These are phyloP conservation scores for Taxidea taxus DNA, from an alignment of 2,113 vertebrate genomes.

Conservation along the genomic window DNA sequence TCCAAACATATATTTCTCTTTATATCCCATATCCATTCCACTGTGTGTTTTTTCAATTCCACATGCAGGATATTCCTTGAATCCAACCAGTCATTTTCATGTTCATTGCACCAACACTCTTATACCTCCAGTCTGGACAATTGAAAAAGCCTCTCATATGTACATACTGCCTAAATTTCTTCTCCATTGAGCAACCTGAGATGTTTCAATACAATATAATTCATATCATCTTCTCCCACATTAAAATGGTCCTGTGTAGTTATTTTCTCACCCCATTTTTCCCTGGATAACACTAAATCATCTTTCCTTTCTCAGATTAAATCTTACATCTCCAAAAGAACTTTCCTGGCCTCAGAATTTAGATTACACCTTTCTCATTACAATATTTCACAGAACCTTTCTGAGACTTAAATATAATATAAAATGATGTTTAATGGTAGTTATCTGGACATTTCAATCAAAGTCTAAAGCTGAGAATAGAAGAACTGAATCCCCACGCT, in stretches of 20 bases:
- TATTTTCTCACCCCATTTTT: background rate
- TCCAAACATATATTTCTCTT: background rate
- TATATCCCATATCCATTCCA: background rate
- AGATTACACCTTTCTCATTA: conserved; percentile 22
- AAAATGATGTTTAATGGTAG: background rate
- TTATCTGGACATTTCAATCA: background rate
- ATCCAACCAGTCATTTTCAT: background rate
- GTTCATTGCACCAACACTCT: background rate
- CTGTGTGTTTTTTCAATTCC: background rate
- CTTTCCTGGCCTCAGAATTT: background rate
- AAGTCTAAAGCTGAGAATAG: background rate
- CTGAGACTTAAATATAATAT: background rate
- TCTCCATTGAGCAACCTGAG: background rate
- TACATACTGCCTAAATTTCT: background rate
- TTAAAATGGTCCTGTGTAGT: background rate
- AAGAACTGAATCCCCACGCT: background rate
- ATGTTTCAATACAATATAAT: background rate
- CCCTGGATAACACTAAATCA: background rate
- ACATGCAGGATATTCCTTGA: background rate
- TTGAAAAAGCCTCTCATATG: background rate
- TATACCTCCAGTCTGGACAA: background rate
- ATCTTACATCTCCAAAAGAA: background rate
- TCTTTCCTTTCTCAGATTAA: background rate
- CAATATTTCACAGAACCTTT: background rate
- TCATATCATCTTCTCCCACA: background rate